Percentiles rank a stretch among this genome's conserved stretches.
Conservation (phyloP, 2,888 invertebrate species). For the Asteroscopus sphinx region DNA sequence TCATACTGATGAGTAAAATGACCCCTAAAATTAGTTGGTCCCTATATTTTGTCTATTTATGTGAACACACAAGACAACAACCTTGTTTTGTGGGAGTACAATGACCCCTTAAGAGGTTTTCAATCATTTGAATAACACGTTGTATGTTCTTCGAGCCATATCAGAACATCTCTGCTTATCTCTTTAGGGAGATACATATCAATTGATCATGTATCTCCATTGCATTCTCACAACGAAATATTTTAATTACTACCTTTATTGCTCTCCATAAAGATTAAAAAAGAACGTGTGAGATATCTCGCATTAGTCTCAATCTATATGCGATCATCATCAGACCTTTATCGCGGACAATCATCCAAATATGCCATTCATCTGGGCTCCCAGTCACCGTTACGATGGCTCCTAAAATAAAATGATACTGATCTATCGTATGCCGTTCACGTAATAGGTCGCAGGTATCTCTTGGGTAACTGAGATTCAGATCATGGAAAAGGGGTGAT, state of each 20-base stretch:
- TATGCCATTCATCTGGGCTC: conserved; percentile 23
- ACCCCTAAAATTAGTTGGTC: too few species aligned
- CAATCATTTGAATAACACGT: too few species aligned
- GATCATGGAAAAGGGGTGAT: background rate
- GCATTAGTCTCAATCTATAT: conserved; percentile 44
- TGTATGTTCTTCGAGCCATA: background rate
- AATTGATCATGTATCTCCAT: conserved; percentile 11
- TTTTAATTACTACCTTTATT: conserved; percentile 46
- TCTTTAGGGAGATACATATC: conserved; percentile 6
- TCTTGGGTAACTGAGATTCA: background rate
- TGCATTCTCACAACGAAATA: conserved; percentile 29
- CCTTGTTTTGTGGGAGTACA: too few species aligned
- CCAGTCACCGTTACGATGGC: conserved; percentile 14
- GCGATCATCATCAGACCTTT: conserved; percentile 43
- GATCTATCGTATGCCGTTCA: conserved; percentile 25
- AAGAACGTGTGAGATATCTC: conserved; percentile 31
- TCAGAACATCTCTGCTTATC: background rate
- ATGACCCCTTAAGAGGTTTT: too few species aligned
- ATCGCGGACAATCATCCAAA: conserved; percentile 29
- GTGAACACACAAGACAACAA: too few species aligned
- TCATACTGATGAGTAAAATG: too few species aligned
- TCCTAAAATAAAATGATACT: conserved; percentile 42
- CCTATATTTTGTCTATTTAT: too few species aligned
- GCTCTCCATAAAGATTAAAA: conserved; percentile 25
- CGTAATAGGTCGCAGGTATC: background rate